Conservation (phyloP, 2,888 invertebrate species). For the Ypsolopha scabrella region DNA sequence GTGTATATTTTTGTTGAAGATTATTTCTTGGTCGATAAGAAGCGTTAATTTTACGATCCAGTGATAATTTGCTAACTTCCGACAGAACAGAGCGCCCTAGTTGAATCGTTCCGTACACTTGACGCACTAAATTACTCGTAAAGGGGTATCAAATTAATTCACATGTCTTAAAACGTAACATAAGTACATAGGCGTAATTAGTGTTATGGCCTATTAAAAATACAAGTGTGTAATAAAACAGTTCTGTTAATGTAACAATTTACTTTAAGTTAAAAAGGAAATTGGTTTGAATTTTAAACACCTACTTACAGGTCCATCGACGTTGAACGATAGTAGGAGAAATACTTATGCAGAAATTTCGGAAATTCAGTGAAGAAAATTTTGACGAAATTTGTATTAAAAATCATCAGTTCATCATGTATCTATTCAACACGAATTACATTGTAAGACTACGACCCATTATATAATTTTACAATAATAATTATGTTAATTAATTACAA, state of each 20-base stretch:
- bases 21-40: slow-evolving; percentile 67
- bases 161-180: slow-evolving; percentile 8
- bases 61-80: slow-evolving; percentile 71
- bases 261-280: neutral
- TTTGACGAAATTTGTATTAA: too few species aligned
- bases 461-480: too few species aligned
- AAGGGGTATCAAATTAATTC: slow-evolving; percentile 36
- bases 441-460: too few species aligned
- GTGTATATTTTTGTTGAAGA: slow-evolving; percentile 31
- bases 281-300: too few species aligned
- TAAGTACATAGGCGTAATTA: slow-evolving; percentile 6
- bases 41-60: slow-evolving; percentile 70
- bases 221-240: slow-evolving; percentile 1
- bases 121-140: slow-evolving; percentile 51
- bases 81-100: slow-evolving; percentile 61
- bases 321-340: neutral
- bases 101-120: slow-evolving; percentile 61
- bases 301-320: slow-evolving; percentile 6
- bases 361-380: too few species aligned
- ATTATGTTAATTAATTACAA: too few species aligned
- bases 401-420: too few species aligned
- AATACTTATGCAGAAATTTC: too few species aligned
- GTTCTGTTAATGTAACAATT: neutral
- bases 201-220: slow-evolving; percentile 4
- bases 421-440: too few species aligned